Percentiles rank a stretch among this genome's conserved stretches.
These are phyloP conservation scores for Callinectes sapidus DNA, from an alignment of 2,888 invertebrate species.

Conservation along the genomic window DNA sequence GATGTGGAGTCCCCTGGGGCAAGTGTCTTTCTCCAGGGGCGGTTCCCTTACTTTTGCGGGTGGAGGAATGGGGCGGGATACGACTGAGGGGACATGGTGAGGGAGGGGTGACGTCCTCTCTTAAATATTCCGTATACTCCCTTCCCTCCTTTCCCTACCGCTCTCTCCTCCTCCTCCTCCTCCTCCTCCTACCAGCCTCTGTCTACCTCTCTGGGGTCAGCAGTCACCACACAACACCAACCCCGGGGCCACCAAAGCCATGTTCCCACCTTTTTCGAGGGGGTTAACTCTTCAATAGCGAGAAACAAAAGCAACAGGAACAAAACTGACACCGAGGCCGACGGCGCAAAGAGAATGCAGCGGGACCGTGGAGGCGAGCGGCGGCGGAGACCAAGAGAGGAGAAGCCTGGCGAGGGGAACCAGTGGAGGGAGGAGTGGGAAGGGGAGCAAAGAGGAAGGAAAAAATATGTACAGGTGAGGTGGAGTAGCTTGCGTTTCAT, in stretches of 20 bases:
- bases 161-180: not conserved
- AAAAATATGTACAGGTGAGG: not conserved
- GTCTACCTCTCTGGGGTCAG: not conserved
- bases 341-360: conserved; percentile 3
- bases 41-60: conserved; percentile 22
- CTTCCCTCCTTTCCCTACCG: not conserved
- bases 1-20: not conserved
- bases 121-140: not conserved
- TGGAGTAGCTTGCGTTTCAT: not conserved
- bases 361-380: not conserved
- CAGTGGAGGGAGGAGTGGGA: not conserved
- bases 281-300: conserved; percentile 27
- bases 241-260: conserved; percentile 38
- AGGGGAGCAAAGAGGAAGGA: not conserved
- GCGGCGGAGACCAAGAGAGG: not conserved
- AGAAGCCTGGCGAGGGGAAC: not conserved
- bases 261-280: conserved; percentile 43
- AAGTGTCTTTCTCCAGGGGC: conserved; percentile 7
- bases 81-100: conserved; percentile 17
- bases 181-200: not conserved
- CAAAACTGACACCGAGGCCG: conserved; percentile 24
- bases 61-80: not conserved
- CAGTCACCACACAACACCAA: conserved; percentile 31
- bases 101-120: conserved; percentile 22
- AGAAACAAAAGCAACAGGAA: conserved; percentile 33